Base-by-base conservation (phyloP, 2,113 vertebrate genomes). In the Aphyosemion australe region DNA sequence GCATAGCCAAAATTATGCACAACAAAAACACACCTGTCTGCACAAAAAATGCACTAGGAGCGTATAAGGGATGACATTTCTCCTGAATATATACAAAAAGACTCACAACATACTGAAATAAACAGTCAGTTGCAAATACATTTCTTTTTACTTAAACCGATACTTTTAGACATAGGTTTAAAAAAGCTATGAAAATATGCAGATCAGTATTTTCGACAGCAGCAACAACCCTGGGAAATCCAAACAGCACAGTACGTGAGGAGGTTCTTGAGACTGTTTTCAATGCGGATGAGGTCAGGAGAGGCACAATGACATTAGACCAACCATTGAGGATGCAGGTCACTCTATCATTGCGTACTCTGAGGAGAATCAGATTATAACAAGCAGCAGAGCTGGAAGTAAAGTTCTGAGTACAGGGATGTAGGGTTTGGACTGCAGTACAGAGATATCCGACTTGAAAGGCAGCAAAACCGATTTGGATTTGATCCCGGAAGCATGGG, bases 301-400 rank as follows among this genome's bases (percentile, higher is more conserved):
- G 53, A 63, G 15, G 46, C 31, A 26, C 46, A 14, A 20, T 49
- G 68, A 76, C 57, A 72, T 48, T n/a, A 26, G 55, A 47, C 37
- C 39, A 3, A n/a, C 18, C 32, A 6, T 5, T 8, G 53, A 68
- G 42, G 15, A 20, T 39, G 59, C 65, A 74, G 66, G 65, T 81
- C 63, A 68, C 42, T 60, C 41, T n/a, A 65, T 76, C 74, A 55
- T 26, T 52, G 49, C 21, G 45, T 53, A 61, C 72, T 69, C 65
- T 65, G 59, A 55, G 56, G 11, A 57, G 19, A 72, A 37, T 1
- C 57, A 37, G 20, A 34, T 21, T 26, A 26, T 52, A 32, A 58
- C 39, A 49, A 12, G 47, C 21, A 19, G 63, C 12, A 48, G 48
- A 7, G 4, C 37, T 64, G 18, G 49, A 45, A 18, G 31, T 13